Base-by-base conservation (phyloP, 2,888 invertebrate genomes). In the Smittia aterrima region DNA sequence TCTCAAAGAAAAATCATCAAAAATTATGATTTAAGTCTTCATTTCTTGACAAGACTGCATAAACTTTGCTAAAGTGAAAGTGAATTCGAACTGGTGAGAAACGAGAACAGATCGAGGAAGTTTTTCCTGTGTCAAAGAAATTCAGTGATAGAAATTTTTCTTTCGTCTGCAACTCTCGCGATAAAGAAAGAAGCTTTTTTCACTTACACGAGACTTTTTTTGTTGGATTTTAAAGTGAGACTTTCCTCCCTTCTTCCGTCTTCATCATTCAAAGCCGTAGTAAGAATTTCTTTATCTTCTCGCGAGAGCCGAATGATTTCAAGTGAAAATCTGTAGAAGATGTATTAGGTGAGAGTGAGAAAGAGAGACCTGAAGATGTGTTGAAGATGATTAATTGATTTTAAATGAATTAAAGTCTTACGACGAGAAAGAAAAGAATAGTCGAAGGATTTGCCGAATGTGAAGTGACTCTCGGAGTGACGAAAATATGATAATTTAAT, bases 341-440 rank as follows among this genome's bases (percentile, higher is more conserved):
- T n/a, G n/a, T n/a, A n/a, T n/a, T n/a, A n/a, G n/a, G n/a, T n/a
- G n/a, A n/a, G 47, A 13, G 47, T 9, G n/a, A n/a, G n/a, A 47
- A 47, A 47, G 47, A 47, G 4, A 47, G 47, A 47, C 41, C 41
- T 24, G 22, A 41, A 64, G 70, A 70, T 70, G 70, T 70, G 54
- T 70, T 70, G 70, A 70, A 27, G 70, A 70, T 41, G 70, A 70
- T 70, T 54, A 70, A 70, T 70, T 54, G 70, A 54, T 54, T 70
- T 70, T 70, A 41, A 70, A 70, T 70, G 54, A 70, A 70, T 27
- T 70, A 41, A 68, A 70, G 54, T 70, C 53, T 41, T n/a, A 4
- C 18, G 22, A 47, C 16, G n/a, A 16, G 20, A 22, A 58, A 18
- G 16, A 20, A 22, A 58, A 58, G 1, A 58, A 47, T 47, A 6